Percentiles rank a stretch among this genome's conserved stretches.
phyloP scores from a whole-genome alignment of 2,113 vertebrate genomes.

The Ciconia boyciana region DNA sequence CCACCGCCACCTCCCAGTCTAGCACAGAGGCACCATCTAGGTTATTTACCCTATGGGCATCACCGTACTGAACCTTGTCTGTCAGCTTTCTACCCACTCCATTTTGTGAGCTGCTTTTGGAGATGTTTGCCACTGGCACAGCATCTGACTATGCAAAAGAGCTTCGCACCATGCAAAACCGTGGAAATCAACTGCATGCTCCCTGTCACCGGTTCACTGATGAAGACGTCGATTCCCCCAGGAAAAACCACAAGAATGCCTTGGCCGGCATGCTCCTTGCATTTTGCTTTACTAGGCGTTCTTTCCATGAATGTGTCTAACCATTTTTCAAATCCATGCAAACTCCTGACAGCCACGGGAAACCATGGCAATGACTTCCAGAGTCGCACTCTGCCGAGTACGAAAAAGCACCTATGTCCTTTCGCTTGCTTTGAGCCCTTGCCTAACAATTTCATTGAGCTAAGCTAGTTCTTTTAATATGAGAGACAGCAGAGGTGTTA shows the following conservation, averaged over 20 bases:
- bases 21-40: not conserved
- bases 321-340: not conserved
- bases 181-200: not conserved
- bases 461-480: not conserved
- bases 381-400: fast-evolving
- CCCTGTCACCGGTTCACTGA: not conserved
- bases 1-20: fast-evolving
- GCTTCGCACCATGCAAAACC: not conserved
- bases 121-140: not conserved
- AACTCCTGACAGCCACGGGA: not conserved
- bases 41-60: not conserved
- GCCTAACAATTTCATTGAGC: not conserved
- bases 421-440: not conserved
- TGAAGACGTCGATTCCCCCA: fast-evolving
- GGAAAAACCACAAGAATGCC: not conserved
- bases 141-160: not conserved
- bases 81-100: not conserved
- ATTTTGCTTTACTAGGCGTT: not conserved
- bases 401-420: fast-evolving
- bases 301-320: not conserved
- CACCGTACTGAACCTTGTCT: not conserved
- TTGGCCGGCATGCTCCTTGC: not conserved
- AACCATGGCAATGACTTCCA: not conserved
- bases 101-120: not conserved
- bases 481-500: not conserved